Conservation (phyloP, 2,113 vertebrate species). For the Callopanchax toddi region DNA sequence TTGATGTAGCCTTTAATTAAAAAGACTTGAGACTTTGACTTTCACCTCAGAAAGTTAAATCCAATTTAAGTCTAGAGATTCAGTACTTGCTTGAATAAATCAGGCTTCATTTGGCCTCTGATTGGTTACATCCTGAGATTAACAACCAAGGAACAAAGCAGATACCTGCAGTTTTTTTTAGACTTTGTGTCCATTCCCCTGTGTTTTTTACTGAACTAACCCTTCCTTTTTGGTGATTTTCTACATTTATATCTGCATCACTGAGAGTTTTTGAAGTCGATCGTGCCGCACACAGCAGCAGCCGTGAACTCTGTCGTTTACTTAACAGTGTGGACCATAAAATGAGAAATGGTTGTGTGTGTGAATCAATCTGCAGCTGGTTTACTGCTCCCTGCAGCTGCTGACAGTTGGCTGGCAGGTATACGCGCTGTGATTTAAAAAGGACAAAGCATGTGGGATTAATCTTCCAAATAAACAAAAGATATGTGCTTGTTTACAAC, state of each 20-base stretch:
- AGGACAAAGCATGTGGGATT: slow-evolving; percentile 33
- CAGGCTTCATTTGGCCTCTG: no score
- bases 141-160: no score
- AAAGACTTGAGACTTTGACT: no score
- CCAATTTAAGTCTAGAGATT: no score
- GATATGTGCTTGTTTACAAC: slow-evolving; percentile 15
- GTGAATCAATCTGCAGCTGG: slow-evolving; percentile 29
- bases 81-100: no score
- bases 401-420: slow-evolving; percentile 47
- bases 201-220: background rate
- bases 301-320: slow-evolving; percentile 9
- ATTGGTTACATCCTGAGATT: no score
- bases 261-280: slow-evolving; percentile 9
- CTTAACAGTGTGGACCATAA: slow-evolving; percentile 15
- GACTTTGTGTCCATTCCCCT: background rate
- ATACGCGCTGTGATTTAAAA: slow-evolving; percentile 31
- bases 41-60: no score
- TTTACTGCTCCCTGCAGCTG: slow-evolving; percentile 38
- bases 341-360: slow-evolving; percentile 14
- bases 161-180: no score
- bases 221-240: background rate
- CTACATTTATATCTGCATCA: background rate
- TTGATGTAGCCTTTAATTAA: no score
- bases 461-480: slow-evolving; percentile 27
- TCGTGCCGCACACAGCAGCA: slow-evolving; percentile 8